Evolutionary conservation across 2,888 invertebrate species (phyloP), one percentile per base, ranked within the genome.

Genomic region (Petrolisthes cinctipes): DNA sequence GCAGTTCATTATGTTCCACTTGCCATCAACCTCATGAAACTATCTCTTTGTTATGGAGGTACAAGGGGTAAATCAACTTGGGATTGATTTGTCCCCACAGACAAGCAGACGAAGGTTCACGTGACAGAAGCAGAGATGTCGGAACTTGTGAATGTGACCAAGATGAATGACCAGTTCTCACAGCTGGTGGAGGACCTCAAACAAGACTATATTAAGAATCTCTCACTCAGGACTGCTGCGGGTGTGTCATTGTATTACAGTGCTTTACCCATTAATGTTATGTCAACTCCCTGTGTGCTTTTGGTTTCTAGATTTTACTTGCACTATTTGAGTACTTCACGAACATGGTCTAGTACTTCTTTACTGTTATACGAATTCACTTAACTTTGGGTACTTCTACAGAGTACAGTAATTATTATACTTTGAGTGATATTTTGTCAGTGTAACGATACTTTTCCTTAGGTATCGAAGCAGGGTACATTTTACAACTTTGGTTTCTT

Each of bases 41-140:
- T n/a, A n/a, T 37, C 37, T 37, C 37, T 37, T 37, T 81, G 53
- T 76, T 4, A 82, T 81, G 37, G 5, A 73, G 17, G 9, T 73
- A 14, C 5, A 20, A 73, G 1, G 57, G 56, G 6, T 0, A 61
- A 17, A 80, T 17, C 53, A 53, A 54, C 11, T 83, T 17, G 78
- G 1, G 37, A 37, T 37, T 37, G 37, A 37, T 37, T 37, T 37
- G 37, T 37, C 37, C 2, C 83, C 53, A 73, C 53, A 89, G 89
- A 54, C 11, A 85, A 87, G 73, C 53, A 82, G n/a, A 51, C 54
- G 6, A 76, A 91, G 86, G 91, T 92, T 5, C 82, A 91, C 5
- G 84, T 93, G 66, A 91, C 91, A 51, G 92, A 92, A 37, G 92
- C 92, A 68, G 93, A 93, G 86, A 90, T 93, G 86, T 90, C 91